A percentile compares a stretch with the other conserved stretches of the same genome.
These are phyloP conservation scores for Piprites chloris DNA, from an alignment of 2,113 vertebrate species.

Conservation along the genomic window DNA sequence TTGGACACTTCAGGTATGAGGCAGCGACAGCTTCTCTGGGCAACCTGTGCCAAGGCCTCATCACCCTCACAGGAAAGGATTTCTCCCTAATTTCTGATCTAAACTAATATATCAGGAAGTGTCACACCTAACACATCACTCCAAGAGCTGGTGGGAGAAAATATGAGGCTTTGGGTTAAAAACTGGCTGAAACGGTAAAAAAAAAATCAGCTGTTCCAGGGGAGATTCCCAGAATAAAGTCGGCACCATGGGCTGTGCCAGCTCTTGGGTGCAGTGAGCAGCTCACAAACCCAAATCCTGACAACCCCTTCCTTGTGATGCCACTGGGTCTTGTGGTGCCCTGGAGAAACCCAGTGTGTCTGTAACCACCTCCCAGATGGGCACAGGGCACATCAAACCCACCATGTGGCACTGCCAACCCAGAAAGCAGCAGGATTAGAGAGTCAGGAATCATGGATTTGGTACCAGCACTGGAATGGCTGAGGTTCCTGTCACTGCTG, in stretches of 20 bases:
- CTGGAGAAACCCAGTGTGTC: not conserved
- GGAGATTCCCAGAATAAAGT: not conserved
- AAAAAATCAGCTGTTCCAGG: not conserved
- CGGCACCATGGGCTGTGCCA: not conserved
- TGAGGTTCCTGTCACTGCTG: not conserved
- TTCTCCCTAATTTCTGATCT: not conserved
- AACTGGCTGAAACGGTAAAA: not conserved
- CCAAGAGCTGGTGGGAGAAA: not conserved
- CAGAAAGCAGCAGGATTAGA: not conserved
- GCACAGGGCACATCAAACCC: not conserved
- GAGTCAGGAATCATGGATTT: not conserved
- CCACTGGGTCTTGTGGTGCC: not conserved
- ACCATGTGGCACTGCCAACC: fast-evolving
- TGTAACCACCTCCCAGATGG: too few species aligned
- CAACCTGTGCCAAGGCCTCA: not conserved
- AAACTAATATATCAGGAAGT: not conserved
- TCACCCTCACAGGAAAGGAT: not conserved
- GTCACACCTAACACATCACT: not conserved
- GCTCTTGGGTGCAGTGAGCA: not conserved
- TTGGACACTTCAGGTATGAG: not conserved
- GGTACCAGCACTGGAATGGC: not conserved
- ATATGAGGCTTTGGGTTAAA: not conserved
- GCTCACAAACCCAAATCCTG: not conserved
- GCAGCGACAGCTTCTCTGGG: not conserved
- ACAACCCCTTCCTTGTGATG: not conserved